Evolutionary conservation across 35 echinoderm and acorn worm species (phyloP), one percentile per base, ranked within the genome.

Genomic region (Acanthaster planci): DNA sequence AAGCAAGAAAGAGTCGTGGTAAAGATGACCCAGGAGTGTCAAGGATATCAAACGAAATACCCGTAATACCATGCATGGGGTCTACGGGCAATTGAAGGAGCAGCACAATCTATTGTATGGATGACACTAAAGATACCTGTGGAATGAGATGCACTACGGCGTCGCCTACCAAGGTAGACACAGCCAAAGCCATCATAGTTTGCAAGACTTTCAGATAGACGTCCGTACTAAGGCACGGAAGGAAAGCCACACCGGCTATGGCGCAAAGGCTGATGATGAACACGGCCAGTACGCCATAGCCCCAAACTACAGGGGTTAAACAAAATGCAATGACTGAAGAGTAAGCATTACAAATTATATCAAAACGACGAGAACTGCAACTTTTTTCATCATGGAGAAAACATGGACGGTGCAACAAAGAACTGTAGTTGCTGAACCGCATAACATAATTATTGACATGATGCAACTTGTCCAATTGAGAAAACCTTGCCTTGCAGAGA

Each of bases 81-180:
- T n/a, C n/a, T n/a, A n/a, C n/a, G n/a, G n/a, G n/a, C n/a, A n/a
- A n/a, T n/a, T n/a, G n/a, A n/a, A n/a, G n/a, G n/a, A n/a, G n/a
- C n/a, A n/a, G n/a, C n/a, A n/a, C n/a, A n/a, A n/a, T n/a, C n/a
- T n/a, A n/a, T n/a, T n/a, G n/a, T n/a, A n/a, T n/a, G n/a, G n/a
- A n/a, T n/a, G n/a, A n/a, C n/a, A n/a, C n/a, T n/a, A n/a, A n/a
- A n/a, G n/a, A n/a, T 89, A 97, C 94, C 82, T 92, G 90, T 58
- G 93, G 93, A 27, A 92, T 37, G 44, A 96, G 89, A 89, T 96
- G 93, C 7, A 96, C 39, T 16, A 96, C 23, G 21, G 93, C 86
- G 86, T 96, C 93, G 40, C 85, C 86, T 76, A 86, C 60, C 39
- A 96, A 77, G 1, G 86, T 91, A 1, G 89, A 89, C 15, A 92